Conservation (phyloP, 2,113 vertebrate species). For the Solea solea region DNA sequence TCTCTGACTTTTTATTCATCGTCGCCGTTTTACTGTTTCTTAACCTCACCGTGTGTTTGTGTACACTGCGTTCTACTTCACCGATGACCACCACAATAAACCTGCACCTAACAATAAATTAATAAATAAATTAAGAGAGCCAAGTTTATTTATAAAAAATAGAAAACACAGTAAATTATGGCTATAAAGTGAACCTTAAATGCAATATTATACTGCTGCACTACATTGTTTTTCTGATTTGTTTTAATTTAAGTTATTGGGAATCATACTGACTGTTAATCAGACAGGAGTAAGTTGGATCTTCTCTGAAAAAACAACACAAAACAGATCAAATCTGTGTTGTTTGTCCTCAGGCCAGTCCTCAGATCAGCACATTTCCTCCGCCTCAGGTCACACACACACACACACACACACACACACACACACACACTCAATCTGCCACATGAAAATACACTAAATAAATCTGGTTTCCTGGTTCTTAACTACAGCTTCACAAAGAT, state of each 20-base stretch:
- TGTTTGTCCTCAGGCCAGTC: slow-evolving; percentile 81
- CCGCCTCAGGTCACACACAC: slow-evolving; percentile 16
- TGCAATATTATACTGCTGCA: neutral
- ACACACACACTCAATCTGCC: slow-evolving; percentile 32
- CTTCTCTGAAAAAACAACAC: slow-evolving; percentile 64
- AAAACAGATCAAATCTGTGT: slow-evolving; percentile 87
- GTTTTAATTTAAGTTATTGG: no score
- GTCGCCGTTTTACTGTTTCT: neutral
- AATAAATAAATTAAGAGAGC: no score
- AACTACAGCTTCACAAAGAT: slow-evolving; percentile 87
- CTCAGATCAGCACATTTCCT: slow-evolving; percentile 73
- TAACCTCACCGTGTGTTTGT: neutral
- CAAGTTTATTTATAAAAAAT: no score
- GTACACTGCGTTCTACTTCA: neutral
- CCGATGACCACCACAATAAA: neutral
- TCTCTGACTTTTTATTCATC: neutral
- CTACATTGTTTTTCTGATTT: no score
- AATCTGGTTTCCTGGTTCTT: slow-evolving; percentile 88
- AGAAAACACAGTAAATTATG: no score
- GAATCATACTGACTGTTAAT: neutral
- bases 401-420: neutral
- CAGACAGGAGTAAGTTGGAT: slow-evolving; percentile 63
- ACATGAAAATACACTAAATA: slow-evolving; percentile 88
- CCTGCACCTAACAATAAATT: neutral
- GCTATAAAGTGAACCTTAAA: no score